Evolutionary conservation across 2,888 invertebrate genomes (phyloP).

Genomic region (Tigriopus californicus): DNA sequence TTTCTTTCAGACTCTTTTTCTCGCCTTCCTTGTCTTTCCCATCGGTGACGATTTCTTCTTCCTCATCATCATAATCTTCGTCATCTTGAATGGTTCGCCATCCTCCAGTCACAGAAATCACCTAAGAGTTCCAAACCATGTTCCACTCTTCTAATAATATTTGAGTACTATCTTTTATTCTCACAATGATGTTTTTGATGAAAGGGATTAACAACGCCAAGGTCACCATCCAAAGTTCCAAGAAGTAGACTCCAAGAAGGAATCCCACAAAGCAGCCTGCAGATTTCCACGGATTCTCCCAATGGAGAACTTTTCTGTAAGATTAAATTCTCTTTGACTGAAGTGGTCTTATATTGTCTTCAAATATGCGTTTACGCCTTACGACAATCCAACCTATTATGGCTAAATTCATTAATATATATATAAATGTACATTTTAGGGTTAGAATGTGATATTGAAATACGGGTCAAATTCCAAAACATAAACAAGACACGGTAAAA

Average conservation of each 20-base stretch:
- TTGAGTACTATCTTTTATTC: not conserved
- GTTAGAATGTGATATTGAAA: no score
- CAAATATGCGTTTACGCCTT: no score
- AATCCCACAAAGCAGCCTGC: conserved; percentile 63
- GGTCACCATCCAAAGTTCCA: conserved; percentile 89
- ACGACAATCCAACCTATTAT: no score
- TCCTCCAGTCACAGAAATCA: not conserved
- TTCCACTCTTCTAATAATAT: not conserved
- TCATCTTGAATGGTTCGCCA: conserved; percentile 19
- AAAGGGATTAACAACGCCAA: conserved; percentile 59
- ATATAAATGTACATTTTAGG: no score
- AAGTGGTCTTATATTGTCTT: no score
- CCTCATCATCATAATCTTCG: conserved; percentile 71
- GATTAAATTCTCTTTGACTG: no score
- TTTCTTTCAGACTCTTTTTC: conserved; percentile 81
- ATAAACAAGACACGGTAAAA: no score
- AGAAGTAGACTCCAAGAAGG: conserved; percentile 74
- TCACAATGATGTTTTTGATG: conserved; percentile 46
- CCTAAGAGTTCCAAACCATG: not conserved
- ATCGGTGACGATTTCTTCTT: conserved; percentile 56
- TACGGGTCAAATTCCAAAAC: no score
- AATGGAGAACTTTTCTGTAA: conserved; percentile 76
- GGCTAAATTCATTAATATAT: no score
- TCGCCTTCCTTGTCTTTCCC: conserved; percentile 47
- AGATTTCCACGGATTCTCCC: conserved; percentile 77